Evolutionary conservation across 2,113 vertebrate species (phyloP).

Genomic region (Sigmodon hispidus): DNA sequence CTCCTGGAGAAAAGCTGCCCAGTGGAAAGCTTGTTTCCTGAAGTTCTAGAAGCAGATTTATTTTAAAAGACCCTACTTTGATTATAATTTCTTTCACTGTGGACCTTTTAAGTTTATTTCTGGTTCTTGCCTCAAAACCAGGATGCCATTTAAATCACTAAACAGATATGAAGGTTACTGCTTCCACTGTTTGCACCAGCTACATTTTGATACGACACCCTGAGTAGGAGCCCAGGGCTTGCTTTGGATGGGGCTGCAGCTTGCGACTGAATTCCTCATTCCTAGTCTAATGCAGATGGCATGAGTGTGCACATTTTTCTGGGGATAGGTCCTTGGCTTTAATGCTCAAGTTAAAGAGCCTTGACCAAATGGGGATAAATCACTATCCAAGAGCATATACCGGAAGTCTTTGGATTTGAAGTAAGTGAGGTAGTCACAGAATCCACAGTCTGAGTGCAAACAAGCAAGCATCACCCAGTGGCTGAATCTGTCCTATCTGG

Average conservation of each 20-base stretch:
- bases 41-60: background rate
- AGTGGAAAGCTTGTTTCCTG: background rate
- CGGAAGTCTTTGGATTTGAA: background rate
- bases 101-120: background rate
- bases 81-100: conserved; percentile 34
- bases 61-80: background rate
- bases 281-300: background rate
- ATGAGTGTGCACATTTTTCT: background rate
- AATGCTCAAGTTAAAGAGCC: background rate
- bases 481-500: background rate
- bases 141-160: background rate
- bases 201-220: background rate
- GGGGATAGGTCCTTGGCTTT: background rate
- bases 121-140: background rate
- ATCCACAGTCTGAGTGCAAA: background rate
- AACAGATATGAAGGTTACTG: background rate
- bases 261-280: background rate
- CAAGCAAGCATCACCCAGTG: accelerated
- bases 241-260: background rate
- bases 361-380: background rate
- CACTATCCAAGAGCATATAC: background rate
- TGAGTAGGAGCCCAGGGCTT: background rate
- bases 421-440: background rate
- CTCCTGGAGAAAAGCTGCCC: background rate
- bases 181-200: background rate